Evolutionary conservation across 2,113 vertebrate genomes (phyloP), one percentile per base, ranked within the genome.

Genomic region (Excalfactoria chinensis): DNA sequence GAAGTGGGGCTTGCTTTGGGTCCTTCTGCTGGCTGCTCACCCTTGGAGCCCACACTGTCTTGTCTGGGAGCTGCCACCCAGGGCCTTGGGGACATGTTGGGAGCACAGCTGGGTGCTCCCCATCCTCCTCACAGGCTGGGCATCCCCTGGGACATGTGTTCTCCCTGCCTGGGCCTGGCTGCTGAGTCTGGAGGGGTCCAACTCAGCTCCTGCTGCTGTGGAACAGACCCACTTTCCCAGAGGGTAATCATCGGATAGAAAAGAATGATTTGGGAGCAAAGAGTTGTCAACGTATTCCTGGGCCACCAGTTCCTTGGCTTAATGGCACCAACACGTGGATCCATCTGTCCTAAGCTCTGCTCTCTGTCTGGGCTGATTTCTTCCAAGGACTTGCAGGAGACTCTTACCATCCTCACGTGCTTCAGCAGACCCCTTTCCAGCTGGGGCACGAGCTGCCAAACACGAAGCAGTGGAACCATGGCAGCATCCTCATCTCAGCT

Each of bases 31-130:
- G 26, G 21, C 71, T 43, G 28, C 22, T 70, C 10, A 16, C 3
- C 3, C 20, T 3, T 3, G 53, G 22, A 35, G 4, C 41, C 12
- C 15, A 9, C 17, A 8, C 13, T 28, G 69, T 58, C 63, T 34
- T 85, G 20, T 7, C 11, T 0, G 9, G 18, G 7, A 3, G 10
- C 6, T 66, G 41, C 13, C 84, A 60, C 37, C 46, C 8, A 0
- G 2, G 44, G 30, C 20, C 32, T 46, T 46, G 53, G 5, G 0
- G 3, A 15, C 28, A 35, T 0, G 0, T 2, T 53, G 67, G 46
- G 71, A 11, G 3, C 1, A 6, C 11, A 41, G 23, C 1, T 11
- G 26, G n/a, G 22, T 84, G 58, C 59, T 44, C 41, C 16, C 22
- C 4, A 41, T 76, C 32, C 40, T 56, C 21, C 28, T 0, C 3